Percentiles rank a stretch among this genome's conserved stretches.
These are phyloP conservation scores for Drosophila triauraria DNA, from an alignment of 1,140 invertebrate genomes.

Conservation along the genomic window DNA sequence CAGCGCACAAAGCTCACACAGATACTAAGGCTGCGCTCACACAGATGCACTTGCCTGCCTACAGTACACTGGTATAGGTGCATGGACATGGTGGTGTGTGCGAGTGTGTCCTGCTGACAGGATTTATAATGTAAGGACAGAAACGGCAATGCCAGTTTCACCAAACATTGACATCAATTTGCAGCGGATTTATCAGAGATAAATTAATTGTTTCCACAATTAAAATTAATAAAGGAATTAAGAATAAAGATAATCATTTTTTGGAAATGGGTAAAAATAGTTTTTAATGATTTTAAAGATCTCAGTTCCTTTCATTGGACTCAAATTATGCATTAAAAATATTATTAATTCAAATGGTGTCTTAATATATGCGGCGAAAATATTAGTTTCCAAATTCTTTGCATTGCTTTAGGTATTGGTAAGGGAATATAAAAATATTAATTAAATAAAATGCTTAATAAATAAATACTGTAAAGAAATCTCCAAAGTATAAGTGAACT, in stretches of 20 bases:
- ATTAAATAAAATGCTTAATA: background rate
- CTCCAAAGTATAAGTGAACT: too few relatives aligned
- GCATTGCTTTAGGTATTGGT: too few relatives aligned
- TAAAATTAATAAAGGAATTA: too few relatives aligned
- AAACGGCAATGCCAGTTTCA: background rate
- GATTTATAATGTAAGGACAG: background rate
- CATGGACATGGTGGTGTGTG: background rate
- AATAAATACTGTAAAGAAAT: background rate
- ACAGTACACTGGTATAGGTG: background rate
- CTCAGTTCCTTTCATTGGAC: too few relatives aligned
- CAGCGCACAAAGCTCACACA: slow-evolving; percentile 20
- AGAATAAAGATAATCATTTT: too few relatives aligned
- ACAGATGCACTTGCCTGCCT: slow-evolving; percentile 11
- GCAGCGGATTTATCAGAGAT: background rate
- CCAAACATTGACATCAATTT: background rate
- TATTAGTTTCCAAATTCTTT: too few relatives aligned
- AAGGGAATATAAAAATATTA: too few relatives aligned
- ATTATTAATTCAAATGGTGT: too few relatives aligned
- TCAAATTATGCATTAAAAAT: background rate
- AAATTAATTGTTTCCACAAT: background rate
- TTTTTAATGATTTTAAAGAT: too few relatives aligned
- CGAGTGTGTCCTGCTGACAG: background rate
- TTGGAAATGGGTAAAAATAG: too few relatives aligned
- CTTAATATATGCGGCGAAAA: too few relatives aligned
- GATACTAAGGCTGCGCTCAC: background rate